Conservation (phyloP, 2,888 invertebrate species). For the Congeria kusceri region DNA sequence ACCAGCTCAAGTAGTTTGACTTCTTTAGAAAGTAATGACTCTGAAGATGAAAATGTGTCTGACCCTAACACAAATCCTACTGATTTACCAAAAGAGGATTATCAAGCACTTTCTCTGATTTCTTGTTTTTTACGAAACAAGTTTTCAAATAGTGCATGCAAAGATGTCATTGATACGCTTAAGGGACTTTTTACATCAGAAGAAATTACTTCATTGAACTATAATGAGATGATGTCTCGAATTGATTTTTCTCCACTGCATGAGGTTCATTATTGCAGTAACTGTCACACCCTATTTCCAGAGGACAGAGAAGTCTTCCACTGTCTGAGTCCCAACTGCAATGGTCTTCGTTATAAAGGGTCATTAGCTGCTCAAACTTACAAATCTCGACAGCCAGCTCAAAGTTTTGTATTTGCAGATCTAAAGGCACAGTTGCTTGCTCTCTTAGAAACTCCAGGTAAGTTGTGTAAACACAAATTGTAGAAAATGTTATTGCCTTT, state of each 20-base stretch:
- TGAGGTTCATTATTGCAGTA: conserved; percentile 11
- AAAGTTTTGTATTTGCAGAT: conserved; percentile 29
- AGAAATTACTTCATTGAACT: background rate
- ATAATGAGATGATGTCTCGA: background rate
- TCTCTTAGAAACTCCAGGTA: conserved; percentile 22
- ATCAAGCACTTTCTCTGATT: background rate
- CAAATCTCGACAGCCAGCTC: background rate
- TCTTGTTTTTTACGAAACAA: conserved; percentile 11
- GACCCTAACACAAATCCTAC: too few relatives aligned
- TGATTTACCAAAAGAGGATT: background rate
- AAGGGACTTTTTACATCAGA: background rate
- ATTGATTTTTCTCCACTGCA: background rate
- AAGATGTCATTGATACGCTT: too few relatives aligned
- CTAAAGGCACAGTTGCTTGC: background rate
- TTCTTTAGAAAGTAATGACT: too few relatives aligned
- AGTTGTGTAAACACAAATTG: too few relatives aligned
- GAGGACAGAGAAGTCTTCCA: conserved; percentile 15
- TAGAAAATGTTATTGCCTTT: too few relatives aligned
- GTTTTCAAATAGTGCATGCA: conserved; percentile 15
- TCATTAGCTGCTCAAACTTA: conserved; percentile 13
- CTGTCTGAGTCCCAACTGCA: conserved; percentile 9
- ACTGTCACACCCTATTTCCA: conserved; percentile 6
- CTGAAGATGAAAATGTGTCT: too few relatives aligned
- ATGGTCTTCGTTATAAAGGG: conserved; percentile 25
- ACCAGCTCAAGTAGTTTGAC: too few relatives aligned